phyloP scores from a whole-genome alignment of 2,888 invertebrate species.

The Campoplex capitator region DNA sequence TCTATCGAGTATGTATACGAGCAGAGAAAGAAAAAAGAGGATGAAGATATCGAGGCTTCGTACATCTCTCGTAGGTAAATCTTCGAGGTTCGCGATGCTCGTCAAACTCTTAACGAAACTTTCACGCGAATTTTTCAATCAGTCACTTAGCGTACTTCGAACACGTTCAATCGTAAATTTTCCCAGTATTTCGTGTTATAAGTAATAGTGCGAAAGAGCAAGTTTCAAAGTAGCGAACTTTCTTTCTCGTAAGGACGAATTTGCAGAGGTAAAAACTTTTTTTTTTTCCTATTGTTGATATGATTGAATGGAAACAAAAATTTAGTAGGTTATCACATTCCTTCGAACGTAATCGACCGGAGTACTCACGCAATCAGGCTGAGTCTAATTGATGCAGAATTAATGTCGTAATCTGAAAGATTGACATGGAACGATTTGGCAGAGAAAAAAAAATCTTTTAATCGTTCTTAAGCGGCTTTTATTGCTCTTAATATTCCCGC shows the following conservation, averaged over 20 bases:
- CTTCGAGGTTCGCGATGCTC: slow-evolving; percentile 25
- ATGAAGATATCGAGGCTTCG: slow-evolving; percentile 13
- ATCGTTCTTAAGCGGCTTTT: neutral
- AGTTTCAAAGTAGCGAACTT: neutral
- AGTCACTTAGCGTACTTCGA: neutral
- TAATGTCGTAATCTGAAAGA: neutral
- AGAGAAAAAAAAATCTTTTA: neutral
- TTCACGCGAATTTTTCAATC: slow-evolving; percentile 34
- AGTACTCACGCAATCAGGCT: neutral
- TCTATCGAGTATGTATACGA: slow-evolving; percentile 21
- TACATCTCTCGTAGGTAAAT: slow-evolving; percentile 32
- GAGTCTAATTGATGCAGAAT: neutral
- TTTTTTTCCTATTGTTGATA: no score
- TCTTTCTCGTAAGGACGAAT: neutral
- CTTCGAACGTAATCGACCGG: neutral
- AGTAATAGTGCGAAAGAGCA: neutral
- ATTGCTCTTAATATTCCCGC: slow-evolving; percentile 15
- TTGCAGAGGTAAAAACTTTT: neutral
- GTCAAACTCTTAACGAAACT: slow-evolving; percentile 31
- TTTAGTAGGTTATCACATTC: neutral
- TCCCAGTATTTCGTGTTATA: neutral
- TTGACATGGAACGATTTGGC: neutral
- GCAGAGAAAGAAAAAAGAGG: slow-evolving; percentile 2
- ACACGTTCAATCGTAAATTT: slow-evolving; percentile 1
- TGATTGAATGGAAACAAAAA: neutral